A percentile compares a stretch with the other conserved stretches of the same genome.
phyloP scores from a whole-genome alignment of 2,113 vertebrate species.

The Cavia porcellus region DNA sequence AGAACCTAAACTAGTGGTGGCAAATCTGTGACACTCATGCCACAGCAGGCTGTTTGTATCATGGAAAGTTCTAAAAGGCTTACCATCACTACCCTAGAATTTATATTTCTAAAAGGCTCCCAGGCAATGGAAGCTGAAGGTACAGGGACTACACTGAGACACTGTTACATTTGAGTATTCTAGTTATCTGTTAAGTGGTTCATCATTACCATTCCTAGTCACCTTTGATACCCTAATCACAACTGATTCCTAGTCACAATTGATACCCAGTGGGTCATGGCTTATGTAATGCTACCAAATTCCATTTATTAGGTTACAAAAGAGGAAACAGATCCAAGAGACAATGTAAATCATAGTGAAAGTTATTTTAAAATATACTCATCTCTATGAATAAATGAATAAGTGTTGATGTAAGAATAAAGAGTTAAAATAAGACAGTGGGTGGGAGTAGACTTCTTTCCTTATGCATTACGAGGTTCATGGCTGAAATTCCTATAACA shows the following conservation, averaged over 20 bases:
- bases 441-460: not conserved
- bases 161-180: not conserved
- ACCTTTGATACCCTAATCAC: no score
- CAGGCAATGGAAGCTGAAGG: not conserved
- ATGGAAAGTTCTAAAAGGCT: not conserved
- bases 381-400: conserved; percentile 3
- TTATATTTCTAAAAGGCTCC: conserved; percentile 4
- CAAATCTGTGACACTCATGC: not conserved
- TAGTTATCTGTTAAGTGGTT: not conserved
- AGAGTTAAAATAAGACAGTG: not conserved
- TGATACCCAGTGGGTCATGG: not conserved
- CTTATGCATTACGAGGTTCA: not conserved
- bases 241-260: no score
- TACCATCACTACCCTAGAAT: not conserved
- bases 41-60: not conserved
- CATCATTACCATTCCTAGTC: not conserved
- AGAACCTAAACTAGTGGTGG: not conserved
- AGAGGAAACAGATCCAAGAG: not conserved
- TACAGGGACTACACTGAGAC: not conserved
- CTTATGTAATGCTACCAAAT: not conserved
- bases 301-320: not conserved
- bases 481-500: not conserved
- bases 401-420: not conserved
- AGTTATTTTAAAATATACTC: not conserved
- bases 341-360: conserved; percentile 7